Base-by-base conservation (phyloP, 1,140 invertebrate genomes). In the Aplysia californica region DNA sequence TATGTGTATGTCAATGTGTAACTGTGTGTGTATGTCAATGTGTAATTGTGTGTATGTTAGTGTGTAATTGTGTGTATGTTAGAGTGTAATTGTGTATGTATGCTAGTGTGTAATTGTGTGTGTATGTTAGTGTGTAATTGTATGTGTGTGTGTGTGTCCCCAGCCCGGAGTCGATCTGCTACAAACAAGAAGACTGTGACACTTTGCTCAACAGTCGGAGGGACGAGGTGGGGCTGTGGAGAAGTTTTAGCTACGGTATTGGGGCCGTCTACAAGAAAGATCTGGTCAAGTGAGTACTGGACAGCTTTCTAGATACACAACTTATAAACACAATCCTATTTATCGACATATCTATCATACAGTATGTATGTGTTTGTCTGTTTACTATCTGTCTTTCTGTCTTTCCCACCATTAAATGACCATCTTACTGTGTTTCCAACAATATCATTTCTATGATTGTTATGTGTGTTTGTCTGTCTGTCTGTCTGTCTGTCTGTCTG, bases 231-330 rank as follows among this genome's bases (percentile, higher is more conserved):
- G 70, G 70, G n/a, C 38, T 73, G 1, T 73, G 70, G 70, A 23
- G 70, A n/a, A 73, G 70, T 23, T 73, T 73, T n/a, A 73, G 70
- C 31, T 73, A 73, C 70, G 70, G 70, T 4, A 73, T 73, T 18
- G 70, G 70, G 20, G 55, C 70, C 18, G 70, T 73, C 6, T 73
- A 73, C 36, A 73, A 73, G 38, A 59, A 38, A 33, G 70, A 73
- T 61, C 56, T 73, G 1, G 38, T 73, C 29, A 26, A 36, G 70
- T 73, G 41, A 18, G 67, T 50, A 61, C 26, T 18, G 15, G 29
- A 15, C 10, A 10, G 15, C 10, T 6, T n/a, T 29, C 18, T 61
- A 61, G 58, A 29, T n/a, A n/a, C n/a, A n/a, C n/a, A n/a, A n/a
- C n/a, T n/a, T n/a, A n/a, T n/a, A n/a, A n/a, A n/a, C n/a, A n/a